Base-by-base conservation (phyloP, 53 echinoderm and acorn worm species). In the Mesocentrotus franciscanus region DNA sequence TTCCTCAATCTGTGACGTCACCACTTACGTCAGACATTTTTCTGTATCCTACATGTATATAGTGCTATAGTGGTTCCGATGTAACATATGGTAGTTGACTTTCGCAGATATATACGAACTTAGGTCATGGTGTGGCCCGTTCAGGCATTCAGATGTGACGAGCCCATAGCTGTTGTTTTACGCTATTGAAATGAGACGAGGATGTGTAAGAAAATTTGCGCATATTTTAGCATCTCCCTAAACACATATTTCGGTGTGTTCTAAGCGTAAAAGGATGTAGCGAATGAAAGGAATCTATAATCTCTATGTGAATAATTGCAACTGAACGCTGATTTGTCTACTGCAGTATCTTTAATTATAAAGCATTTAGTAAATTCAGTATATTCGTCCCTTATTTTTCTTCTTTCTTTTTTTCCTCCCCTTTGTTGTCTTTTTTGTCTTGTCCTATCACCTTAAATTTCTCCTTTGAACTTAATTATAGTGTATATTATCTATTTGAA, bases 1-100 rank as follows among this genome's bases (percentile, higher is more conserved):
- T 87, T 87, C 87, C 87, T 17, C 57, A 57, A 27, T 59, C 27
- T 87, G 87, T 87, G 87, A 87, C 87, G 87, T 87, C 87, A 87
- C 29, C 58, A n/a, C 58, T 87, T 58, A 87, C 87, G 87, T 87
- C 57, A 58, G 87, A 6, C 26, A 14, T 29, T 27, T 29, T 13
- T 87, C 58, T 87, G 7, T 27, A 4, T 58, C 36, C 18, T 81
- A 18, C 9, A 39, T 78, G 34, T 5, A 32, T 81, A 13, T 36
- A 81, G 58, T 57, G 58, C 17, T 22, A 13, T 33, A 9, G 13
- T 87, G 9, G 59, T 24, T 85, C 27, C 12, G 58, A 57, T 20
- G 87, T 87, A 87, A 87, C 87, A 87, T 87, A 87, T 87, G 87
- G 87, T 87, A 3, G 56, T 1, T 87, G 87, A 58, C n/a, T 57